Base-by-base conservation (phyloP, 2,888 invertebrate species). In the Sarcophaga rosellei region DNA sequence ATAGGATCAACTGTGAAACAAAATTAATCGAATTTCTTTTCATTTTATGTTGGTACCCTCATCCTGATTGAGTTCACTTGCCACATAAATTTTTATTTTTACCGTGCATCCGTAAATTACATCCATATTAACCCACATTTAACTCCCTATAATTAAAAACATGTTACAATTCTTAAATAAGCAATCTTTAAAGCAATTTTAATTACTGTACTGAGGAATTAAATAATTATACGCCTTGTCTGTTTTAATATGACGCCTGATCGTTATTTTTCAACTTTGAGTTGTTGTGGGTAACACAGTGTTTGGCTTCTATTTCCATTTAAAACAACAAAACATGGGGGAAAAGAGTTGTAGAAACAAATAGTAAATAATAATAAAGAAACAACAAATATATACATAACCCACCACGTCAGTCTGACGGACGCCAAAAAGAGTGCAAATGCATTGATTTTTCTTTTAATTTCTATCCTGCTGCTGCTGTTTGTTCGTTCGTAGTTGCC, bases 351-450 rank as follows among this genome's bases (percentile, higher is more conserved):
- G 3, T 6, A 12, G 15, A 21, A 20, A 45, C 1, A 47, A 10
- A 44, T n/a, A 44, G 17, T 35, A 45, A 23, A 45, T 25, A 63
- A 65, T 25, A 76, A 53, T 25, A 53, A 17, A 53, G 17, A n/a
- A 73, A 53, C 70, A 70, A 70, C 47, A 73, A 79, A 78, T 17
- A 72, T 44, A 75, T 44, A 2, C 65, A 70, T 62, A 66, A 75
- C 44, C 61, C 74, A 65, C 63, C 65, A 47, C 63, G 85, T 78
- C 81, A 78, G 85, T 70, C 78, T 75, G 85, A 74, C 85, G 63
- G 85, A 75, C 81, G 85, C 85, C 85, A 75, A 70, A 75, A 73
- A 74, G 47, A 74, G 17, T 70, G 73, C 45, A 81, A 79, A 78
- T 81, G 77, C 85, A 81, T 65, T 76, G 61, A 63, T 66, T 73